A percentile compares a stretch with the other conserved stretches of the same genome.
These are phyloP conservation scores for Heliopora coerulea DNA, from an alignment of 92 coral and sea anemone species.

Conservation along the genomic window DNA sequence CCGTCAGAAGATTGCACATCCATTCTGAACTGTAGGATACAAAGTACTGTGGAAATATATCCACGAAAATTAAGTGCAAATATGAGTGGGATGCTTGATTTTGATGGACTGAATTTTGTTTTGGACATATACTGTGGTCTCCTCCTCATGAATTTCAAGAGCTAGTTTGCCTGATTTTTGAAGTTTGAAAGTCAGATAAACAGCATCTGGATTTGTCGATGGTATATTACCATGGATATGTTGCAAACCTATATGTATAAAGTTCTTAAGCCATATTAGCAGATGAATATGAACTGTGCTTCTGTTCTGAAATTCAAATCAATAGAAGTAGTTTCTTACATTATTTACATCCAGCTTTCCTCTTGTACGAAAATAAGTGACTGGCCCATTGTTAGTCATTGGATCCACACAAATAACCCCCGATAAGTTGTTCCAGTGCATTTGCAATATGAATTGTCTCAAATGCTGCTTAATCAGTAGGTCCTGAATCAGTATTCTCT, in stretches of 20 bases:
- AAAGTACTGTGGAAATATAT: background rate
- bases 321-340: slow-evolving; percentile 35
- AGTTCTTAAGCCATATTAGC: slow-evolving; percentile 33
- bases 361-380: slow-evolving; percentile 26
- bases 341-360: background rate
- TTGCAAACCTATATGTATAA: background rate
- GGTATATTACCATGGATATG: slow-evolving; percentile 9
- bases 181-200: background rate
- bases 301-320: slow-evolving; percentile 47
- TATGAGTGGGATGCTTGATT: background rate
- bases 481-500: slow-evolving; percentile 4
- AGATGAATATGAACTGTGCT: slow-evolving; percentile 48
- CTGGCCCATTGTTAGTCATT: background rate
- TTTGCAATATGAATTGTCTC: background rate
- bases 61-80: background rate
- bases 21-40: background rate
- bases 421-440: background rate
- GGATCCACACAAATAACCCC: background rate
- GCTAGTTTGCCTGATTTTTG: background rate
- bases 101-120: background rate
- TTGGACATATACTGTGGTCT: background rate
- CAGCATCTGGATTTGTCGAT: background rate
- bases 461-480: slow-evolving; percentile 8
- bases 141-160: background rate
- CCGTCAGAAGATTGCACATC: slow-evolving; percentile 15